These are phyloP conservation scores for Anastrepha ludens DNA, from an alignment of 1,140 invertebrate species.

Conservation along the genomic window DNA sequence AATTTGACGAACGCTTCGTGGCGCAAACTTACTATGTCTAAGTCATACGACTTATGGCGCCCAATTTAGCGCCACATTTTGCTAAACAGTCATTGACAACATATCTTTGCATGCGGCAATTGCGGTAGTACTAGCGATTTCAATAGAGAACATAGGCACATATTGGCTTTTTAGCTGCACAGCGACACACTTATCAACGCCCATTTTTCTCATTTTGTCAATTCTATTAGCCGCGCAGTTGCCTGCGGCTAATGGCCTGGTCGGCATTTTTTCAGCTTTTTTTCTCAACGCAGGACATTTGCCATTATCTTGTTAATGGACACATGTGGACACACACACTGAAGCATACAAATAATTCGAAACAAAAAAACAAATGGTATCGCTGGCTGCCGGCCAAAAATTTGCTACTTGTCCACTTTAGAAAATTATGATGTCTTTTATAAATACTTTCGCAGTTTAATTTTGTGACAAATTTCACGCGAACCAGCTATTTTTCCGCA, in stretches of 20 bases:
- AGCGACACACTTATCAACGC: neutral
- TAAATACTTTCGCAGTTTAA: neutral
- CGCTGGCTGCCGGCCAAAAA: conserved; percentile 18
- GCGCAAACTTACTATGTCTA: too few species aligned
- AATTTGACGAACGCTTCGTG: too few species aligned
- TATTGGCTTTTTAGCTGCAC: conserved; percentile 8
- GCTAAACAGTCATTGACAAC: neutral
- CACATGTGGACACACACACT: neutral
- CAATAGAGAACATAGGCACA: neutral
- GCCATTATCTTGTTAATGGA: conserved; percentile 20
- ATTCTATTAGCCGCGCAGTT: neutral
- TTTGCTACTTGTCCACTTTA: conserved; percentile 17
- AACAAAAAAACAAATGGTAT: neutral
- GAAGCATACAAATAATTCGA: neutral
- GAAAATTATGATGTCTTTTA: conserved; percentile 17
- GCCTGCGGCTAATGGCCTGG: neutral
- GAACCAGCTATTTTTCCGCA: neutral
- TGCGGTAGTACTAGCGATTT: neutral
- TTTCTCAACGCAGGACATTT: neutral
- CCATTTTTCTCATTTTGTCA: neutral
- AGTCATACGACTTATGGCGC: neutral
- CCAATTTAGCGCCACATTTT: conserved; percentile 31
- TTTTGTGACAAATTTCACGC: conserved; percentile 21
- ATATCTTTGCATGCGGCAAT: neutral
- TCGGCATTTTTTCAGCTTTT: neutral